phyloP scores from a whole-genome alignment of 2,888 invertebrate species.

The Tipula unca region DNA sequence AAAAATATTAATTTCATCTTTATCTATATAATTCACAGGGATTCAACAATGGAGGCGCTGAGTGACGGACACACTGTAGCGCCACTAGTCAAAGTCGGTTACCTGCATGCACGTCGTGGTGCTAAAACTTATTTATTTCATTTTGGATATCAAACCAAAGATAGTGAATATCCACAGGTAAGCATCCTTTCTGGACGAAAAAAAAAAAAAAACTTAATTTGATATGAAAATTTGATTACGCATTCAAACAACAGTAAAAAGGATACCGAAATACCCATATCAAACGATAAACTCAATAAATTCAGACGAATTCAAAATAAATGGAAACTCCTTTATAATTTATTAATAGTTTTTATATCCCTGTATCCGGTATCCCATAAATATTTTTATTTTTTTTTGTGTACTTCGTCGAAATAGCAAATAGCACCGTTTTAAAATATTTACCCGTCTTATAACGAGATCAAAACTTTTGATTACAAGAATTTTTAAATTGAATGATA shows the following conservation, averaged over 20 bases:
- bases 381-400: not conserved
- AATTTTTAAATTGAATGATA: not conserved
- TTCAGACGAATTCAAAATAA: not conserved
- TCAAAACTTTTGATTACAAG: not conserved
- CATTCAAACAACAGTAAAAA: not conserved
- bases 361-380: not conserved
- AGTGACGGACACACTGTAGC: constrained; percentile 78
- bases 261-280: not conserved
- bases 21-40: constrained; percentile 33
- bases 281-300: not conserved
- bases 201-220: not conserved
- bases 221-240: not conserved
- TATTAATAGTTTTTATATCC: not conserved
- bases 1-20: not conserved
- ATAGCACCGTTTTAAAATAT: not conserved
- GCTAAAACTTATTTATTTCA: constrained; percentile 70
- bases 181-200: constrained; percentile 26
- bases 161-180: constrained; percentile 63
- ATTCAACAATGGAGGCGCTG: constrained; percentile 76
- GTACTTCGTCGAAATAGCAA: not conserved
- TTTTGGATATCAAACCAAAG: constrained; percentile 71
- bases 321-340: not conserved
- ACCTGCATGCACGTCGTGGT: constrained; percentile 60
- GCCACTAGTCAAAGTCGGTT: constrained; percentile 61
- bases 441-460: not conserved